These are phyloP conservation scores for Xiphias gladius DNA, from an alignment of 2,113 vertebrate species.

Conservation along the genomic window DNA sequence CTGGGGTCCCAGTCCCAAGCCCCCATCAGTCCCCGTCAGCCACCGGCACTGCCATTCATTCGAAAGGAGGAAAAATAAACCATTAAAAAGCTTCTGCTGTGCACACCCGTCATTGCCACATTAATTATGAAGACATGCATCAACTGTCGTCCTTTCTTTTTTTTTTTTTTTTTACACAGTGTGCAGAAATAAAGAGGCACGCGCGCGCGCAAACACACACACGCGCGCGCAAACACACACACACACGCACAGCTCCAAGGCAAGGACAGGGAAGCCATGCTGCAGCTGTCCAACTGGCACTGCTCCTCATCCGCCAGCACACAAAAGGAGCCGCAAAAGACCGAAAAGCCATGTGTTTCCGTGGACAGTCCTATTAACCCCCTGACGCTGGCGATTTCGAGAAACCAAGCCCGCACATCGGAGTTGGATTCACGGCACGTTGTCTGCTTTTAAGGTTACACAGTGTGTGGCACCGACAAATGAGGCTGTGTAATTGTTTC, in stretches of 20 bases:
- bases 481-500: background rate
- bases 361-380: constrained; percentile 24
- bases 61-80: background rate
- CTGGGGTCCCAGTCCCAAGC: constrained; percentile 25
- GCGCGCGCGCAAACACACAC: too few relatives aligned
- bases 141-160: too few relatives aligned
- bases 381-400: background rate
- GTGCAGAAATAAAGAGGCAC: constrained; percentile 30
- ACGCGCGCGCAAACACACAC: too few relatives aligned
- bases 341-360: constrained; percentile 21
- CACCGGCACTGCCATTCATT: background rate
- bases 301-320: constrained; percentile 58
- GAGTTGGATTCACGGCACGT: background rate
- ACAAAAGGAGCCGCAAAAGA: constrained; percentile 73
- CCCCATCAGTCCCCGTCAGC: constrained; percentile 4
- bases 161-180: constrained; percentile 34
- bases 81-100: background rate
- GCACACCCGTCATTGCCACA: background rate
- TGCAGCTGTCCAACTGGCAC: constrained; percentile 72
- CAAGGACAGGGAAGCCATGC: constrained; percentile 62
- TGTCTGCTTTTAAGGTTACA: background rate
- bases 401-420: background rate
- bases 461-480: too few relatives aligned
- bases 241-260: constrained; percentile 24
- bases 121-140: background rate